Base-by-base conservation (phyloP, 64 coral and sea anemone genomes). In the Porites lutea region DNA sequence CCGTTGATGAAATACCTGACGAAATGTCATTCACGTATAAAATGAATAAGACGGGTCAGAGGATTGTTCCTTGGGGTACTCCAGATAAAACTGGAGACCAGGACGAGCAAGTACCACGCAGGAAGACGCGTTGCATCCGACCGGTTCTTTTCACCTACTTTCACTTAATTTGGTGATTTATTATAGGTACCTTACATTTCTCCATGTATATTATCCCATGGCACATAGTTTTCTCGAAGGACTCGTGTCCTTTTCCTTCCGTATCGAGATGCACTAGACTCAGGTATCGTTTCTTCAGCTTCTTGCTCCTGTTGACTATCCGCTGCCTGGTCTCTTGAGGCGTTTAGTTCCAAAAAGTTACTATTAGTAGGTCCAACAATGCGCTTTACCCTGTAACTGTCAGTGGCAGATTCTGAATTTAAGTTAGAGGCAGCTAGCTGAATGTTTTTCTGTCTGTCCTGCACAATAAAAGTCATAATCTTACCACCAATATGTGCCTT, bases 391-490 rank as follows among this genome's bases (percentile, higher is more conserved):
- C 82, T 86, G 82, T 86, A 62, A 86, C 82, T 86, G 63, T 68
- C 82, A 86, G n/a, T 61, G 63, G 54, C 66, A 65, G 71, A 43
- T 47, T 4, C 43, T 68, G 13, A 19, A 68, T 23, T 51, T 87
- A 52, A 67, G 66, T 72, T 66, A 76, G 75, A 37, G 27, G 27
- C 27, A 37, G 0, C 27, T 37, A 1, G 27, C 27, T 37, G 27
- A 37, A 37, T 37, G 89, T 51, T 83, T 65, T 48, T 69, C 89
- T 91, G 50, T 73, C 64, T 71, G 50, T 91, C 79, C 65, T 82
- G 78, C 79, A 81, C 89, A 83, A 91, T 91, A 64, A 62, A 90
- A n/a, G 75, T 64, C 21, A 90, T 37, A 37, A 37, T 37, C 27
- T 37, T 37, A 37, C 27, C 27, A 37, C 27, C 27, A 37, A 37